These are phyloP conservation scores for Mesoligia furuncula DNA, from an alignment of 2,888 invertebrate genomes.

Conservation along the genomic window DNA sequence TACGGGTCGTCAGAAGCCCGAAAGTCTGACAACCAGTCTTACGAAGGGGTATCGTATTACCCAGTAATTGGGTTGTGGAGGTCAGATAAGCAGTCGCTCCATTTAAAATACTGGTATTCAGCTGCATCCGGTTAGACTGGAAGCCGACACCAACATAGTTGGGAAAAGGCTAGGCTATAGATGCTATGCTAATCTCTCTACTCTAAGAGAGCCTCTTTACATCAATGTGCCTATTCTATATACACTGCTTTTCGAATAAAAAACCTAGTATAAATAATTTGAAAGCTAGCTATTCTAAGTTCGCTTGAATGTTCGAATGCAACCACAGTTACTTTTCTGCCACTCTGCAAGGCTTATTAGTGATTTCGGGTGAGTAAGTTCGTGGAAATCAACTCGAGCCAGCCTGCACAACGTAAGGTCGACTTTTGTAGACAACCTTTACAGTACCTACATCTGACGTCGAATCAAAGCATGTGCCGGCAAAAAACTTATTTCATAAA, in stretches of 20 bases:
- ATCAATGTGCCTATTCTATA: not conserved
- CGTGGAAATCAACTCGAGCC: not conserved
- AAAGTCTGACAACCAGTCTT: no score
- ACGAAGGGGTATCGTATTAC: no score
- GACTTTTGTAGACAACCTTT: not conserved
- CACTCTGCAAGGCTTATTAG: no score
- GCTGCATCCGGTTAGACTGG: no score
- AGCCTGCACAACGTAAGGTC: not conserved
- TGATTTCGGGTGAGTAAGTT: not conserved
- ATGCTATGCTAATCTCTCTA: no score
- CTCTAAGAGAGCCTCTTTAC: not conserved
- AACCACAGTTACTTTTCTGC: not conserved
- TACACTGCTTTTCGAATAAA: not conserved
- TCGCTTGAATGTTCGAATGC: not conserved
- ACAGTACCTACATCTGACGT: not conserved
- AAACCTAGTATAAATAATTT: not conserved
- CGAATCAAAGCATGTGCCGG: not conserved
- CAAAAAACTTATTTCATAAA: slow-evolving; percentile 34
- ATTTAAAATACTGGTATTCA: no score
- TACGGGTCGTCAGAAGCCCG: no score
- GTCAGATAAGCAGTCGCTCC: no score
- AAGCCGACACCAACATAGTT: no score
- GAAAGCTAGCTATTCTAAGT: not conserved
- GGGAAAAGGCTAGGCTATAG: no score
- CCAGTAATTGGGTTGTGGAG: no score